Base-by-base conservation (phyloP, 2,113 vertebrate genomes). In the Addax nasomaculatus region DNA sequence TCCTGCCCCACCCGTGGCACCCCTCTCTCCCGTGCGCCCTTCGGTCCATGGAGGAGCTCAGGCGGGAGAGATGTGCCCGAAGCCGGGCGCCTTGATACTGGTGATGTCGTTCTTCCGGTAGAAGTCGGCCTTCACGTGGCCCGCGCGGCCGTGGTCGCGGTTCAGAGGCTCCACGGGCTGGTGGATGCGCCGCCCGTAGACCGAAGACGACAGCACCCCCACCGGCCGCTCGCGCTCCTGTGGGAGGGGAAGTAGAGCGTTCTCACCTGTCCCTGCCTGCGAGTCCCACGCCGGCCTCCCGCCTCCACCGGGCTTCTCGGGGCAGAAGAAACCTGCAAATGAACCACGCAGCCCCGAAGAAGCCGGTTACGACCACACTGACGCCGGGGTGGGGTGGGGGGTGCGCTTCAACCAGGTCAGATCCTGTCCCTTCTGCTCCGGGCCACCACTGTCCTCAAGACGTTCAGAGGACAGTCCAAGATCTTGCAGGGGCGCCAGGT, bases 181-280 rank as follows among this genome's bases (percentile, higher is more conserved):
- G 8, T 97, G 29, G 64, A 97, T 36, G 4, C 45, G 98, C 73
- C 95, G 98, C 58, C 99, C 99, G 0, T 98, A 98, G 57, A 97
- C 93, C 1, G 99, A 99, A 12, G 99, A 99, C 10, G 97, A 96
- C 93, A 98, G 51, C 95, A 98, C 95, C 1, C 98, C 81, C 0
- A 98, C 92, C 0, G 97, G 17, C 97, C 98, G 98, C 85, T 96
- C 96, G 78, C 58, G 96, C 92, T 99, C 99, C 99, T 99, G 98
- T 2, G 1, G 90, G 98, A 80, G 15, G 94, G 94, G 85, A 1
- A 57, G 1, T 2, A 23, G 25, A 39, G 55, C 30, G 11, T 16
- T 7, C n/a, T 36, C 21, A 15, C 21, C 80, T 15, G n/a, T 15
- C 51, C 13, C 1, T 19, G 33, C 19, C 33, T 13, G 11, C 49